phyloP scores from a whole-genome alignment of 2,888 invertebrate genomes.

The Lissocephala sabroskyi region DNA sequence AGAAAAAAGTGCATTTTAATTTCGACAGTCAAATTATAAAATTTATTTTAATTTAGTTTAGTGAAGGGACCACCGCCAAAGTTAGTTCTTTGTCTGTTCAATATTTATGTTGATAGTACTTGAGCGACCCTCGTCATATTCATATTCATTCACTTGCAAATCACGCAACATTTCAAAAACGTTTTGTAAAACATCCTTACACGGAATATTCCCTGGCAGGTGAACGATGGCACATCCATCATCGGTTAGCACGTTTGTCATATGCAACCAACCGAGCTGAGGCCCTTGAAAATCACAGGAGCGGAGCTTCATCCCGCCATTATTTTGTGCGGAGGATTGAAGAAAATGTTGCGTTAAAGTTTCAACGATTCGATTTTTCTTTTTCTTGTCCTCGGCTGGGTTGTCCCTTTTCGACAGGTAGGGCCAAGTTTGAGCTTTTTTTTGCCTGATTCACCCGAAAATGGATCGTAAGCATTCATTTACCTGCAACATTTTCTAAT shows the following conservation, averaged over 20 bases:
- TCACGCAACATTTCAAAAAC: slow-evolving; percentile 63
- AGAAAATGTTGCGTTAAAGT: slow-evolving; percentile 45
- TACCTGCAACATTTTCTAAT: slow-evolving; percentile 60
- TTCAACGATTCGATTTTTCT: slow-evolving; percentile 44
- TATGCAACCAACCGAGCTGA: slow-evolving; percentile 6
- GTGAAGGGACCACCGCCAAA: too few relatives aligned
- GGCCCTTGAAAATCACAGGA: too few relatives aligned
- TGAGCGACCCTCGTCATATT: too few relatives aligned
- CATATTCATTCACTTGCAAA: slow-evolving; percentile 60
- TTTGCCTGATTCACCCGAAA: slow-evolving; percentile 25
- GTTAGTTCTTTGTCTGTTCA: too few relatives aligned
- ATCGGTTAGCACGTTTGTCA: slow-evolving; percentile 50
- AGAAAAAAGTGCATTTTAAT: too few relatives aligned
- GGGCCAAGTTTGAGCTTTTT: slow-evolving; percentile 23
- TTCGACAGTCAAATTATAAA: too few relatives aligned
- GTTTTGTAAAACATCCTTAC: slow-evolving; percentile 60
- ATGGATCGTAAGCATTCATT: slow-evolving; percentile 54
- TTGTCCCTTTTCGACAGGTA: neutral
- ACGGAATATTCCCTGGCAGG: slow-evolving; percentile 35
- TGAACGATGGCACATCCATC: slow-evolving; percentile 61
- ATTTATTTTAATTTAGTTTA: too few relatives aligned
- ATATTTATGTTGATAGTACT: too few relatives aligned
- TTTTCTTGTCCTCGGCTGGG: slow-evolving; percentile 3
- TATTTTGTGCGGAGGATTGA: slow-evolving; percentile 7
- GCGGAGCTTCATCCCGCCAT: too few relatives aligned